phyloP scores from a whole-genome alignment of 2,113 vertebrate species.

The Charina bottae region DNA sequence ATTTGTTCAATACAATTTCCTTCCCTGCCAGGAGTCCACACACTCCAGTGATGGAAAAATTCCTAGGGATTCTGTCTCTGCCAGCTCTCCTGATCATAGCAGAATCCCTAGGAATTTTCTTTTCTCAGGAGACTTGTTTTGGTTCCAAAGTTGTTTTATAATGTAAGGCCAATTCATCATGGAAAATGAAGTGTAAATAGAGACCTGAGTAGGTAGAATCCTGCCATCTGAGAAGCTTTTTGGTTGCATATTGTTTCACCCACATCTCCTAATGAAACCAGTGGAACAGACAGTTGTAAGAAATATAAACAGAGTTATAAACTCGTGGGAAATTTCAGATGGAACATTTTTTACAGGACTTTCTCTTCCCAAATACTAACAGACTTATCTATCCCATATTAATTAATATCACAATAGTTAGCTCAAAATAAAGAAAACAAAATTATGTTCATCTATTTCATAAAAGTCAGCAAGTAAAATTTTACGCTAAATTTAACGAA shows the following conservation, averaged over 20 bases:
- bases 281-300: slow-evolving; percentile 25
- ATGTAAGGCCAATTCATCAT: slow-evolving; percentile 44
- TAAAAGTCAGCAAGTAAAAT: slow-evolving; percentile 1
- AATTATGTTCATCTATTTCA: slow-evolving; percentile 16
- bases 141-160: slow-evolving; percentile 46
- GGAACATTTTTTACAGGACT: not conserved
- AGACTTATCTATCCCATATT: not conserved
- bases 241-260: slow-evolving; percentile 25
- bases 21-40: slow-evolving; percentile 45
- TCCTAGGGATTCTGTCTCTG: slow-evolving; percentile 36
- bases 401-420: rapidly evolving
- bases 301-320: slow-evolving; percentile 37
- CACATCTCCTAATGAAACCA: slow-evolving; percentile 28
- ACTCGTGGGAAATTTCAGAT: slow-evolving; percentile 17
- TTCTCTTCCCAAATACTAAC: not conserved
- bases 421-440: slow-evolving; percentile 5
- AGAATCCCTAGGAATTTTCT: slow-evolving; percentile 43
- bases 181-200: slow-evolving; percentile 39
- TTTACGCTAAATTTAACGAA: not conserved
- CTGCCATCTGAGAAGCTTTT: not conserved
- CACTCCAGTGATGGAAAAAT: slow-evolving; percentile 44
- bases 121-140: slow-evolving; percentile 26
- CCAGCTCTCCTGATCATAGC: slow-evolving; percentile 52
- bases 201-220: slow-evolving; percentile 20
- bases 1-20: slow-evolving; percentile 63